Percentiles rank a stretch among this genome's conserved stretches.
phyloP scores from a whole-genome alignment of 1,140 invertebrate genomes.

The Archegozetes longisetosus region DNA sequence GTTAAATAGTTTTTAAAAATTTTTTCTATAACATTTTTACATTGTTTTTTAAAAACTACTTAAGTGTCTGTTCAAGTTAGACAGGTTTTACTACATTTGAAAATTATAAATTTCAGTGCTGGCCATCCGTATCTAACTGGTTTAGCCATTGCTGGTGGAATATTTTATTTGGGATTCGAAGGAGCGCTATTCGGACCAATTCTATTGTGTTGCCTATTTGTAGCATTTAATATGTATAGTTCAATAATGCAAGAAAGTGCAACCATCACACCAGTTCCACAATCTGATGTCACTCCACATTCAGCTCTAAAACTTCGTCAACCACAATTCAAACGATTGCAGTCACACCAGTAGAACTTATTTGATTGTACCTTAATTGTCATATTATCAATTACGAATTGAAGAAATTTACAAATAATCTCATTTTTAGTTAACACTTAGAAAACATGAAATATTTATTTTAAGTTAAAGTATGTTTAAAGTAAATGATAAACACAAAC shows the following conservation, averaged over 20 bases:
- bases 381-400: neutral
- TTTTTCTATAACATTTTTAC: too few species aligned
- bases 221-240: slow-evolving; percentile 31
- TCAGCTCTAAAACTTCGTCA: neutral
- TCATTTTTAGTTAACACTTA: neutral
- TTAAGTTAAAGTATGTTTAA: slow-evolving; percentile 5
- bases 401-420: neutral
- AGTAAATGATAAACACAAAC: neutral
- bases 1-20: too few species aligned
- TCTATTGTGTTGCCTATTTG: slow-evolving; percentile 68
- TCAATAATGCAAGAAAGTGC: slow-evolving; percentile 2
- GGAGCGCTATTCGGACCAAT: slow-evolving; percentile 92
- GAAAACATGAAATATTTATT: slow-evolving; percentile 10
- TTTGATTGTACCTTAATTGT: too few species aligned
- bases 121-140: slow-evolving; percentile 98
- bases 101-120: slow-evolving; percentile 43
- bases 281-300: too few species aligned
- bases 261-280: too few species aligned
- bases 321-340: neutral
- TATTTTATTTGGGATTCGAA: slow-evolving; percentile 88
- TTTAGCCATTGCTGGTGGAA: slow-evolving; percentile 89
- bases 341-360: neutral
- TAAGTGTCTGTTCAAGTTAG: too few species aligned
- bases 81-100: too few species aligned
- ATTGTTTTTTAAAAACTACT: too few species aligned